phyloP scores from a whole-genome alignment of 1,140 invertebrate genomes.

The Campoletis sonorensis region DNA sequence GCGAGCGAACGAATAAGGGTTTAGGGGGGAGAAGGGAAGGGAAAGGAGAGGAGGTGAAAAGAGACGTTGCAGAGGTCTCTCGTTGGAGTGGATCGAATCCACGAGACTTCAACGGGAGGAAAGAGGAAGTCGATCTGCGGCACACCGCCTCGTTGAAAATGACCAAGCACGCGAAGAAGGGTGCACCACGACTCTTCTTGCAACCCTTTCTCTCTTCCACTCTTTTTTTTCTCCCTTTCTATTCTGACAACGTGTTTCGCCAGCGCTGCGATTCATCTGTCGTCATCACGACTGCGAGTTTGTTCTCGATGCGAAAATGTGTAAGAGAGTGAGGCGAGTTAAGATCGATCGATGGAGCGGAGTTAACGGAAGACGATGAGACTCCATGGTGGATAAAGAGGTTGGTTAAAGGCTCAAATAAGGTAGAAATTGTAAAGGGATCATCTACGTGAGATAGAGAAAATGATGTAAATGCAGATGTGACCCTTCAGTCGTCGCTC shows the following conservation, averaged over 20 bases:
- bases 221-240: neutral
- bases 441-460: neutral
- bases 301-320: neutral
- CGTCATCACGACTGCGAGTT: neutral
- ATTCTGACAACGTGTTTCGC: neutral
- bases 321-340: neutral
- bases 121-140: neutral
- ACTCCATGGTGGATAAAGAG: neutral
- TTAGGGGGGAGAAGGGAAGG: neutral
- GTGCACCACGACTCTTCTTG: neutral
- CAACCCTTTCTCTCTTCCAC: neutral
- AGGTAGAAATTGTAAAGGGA: neutral
- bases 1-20: neutral
- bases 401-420: neutral
- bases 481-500: neutral
- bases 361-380: neutral
- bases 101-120: slow-evolving; percentile 3
- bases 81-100: neutral
- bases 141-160: slow-evolving; percentile 4
- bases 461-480: neutral
- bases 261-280: no score
- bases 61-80: neutral
- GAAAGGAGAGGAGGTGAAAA: neutral
- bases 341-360: neutral
- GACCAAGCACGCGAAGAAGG: neutral